Evolutionary conservation across 2,797 vertebrate genomes (phyloP), one percentile per base, ranked within the genome.

Genomic region (Fringilla coelebs): DNA sequence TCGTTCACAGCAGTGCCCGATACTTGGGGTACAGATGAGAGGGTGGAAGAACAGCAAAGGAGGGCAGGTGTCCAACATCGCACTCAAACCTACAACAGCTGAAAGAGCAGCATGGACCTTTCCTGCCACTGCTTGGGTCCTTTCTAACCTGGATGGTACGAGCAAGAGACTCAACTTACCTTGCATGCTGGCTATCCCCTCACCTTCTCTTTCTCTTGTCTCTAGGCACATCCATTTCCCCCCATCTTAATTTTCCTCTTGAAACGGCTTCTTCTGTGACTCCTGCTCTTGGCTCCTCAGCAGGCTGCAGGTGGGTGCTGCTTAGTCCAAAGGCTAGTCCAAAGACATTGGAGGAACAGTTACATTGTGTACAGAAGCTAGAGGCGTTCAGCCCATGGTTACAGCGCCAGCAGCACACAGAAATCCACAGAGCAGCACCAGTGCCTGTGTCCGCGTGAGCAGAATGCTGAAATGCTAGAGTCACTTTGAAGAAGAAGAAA

Each of bases 161-260:
- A 94, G 95, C 80, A 96, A 94, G 89, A 94, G 68, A 90, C 88
- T 91, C 68, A 79, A 94, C 96, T 97, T 97, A 97, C 95, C 96
- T 97, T 62, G 54, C 1, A 10, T 1, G 40, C 5, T 0, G 61
- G 88, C 85, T 75, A 94, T 88, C 48, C 88, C 89, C 92, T 96
- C 92, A 94, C 93, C 95, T 94, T 95, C 86, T 92, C 91, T 48
- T 88, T 92, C 91, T 90, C 78, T 93, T 67, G 77, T 54, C 34
- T 96, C 68, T 93, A 95, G 92, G 71, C 58, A 79, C 61, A 94
- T 88, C 63, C 89, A 88, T 62, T 76, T 2, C 41, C 74, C 94
- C 90, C 71, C 16, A 25, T 88, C 92, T 93, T 86, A 94, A 76
- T 88, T 89, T 78, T 93, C 80, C 43, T 96, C 62, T 89, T 67